Conservation (phyloP, 30 jellyfish, hydroid and myxozoan genomes). For the Aurelia sp. region DNA sequence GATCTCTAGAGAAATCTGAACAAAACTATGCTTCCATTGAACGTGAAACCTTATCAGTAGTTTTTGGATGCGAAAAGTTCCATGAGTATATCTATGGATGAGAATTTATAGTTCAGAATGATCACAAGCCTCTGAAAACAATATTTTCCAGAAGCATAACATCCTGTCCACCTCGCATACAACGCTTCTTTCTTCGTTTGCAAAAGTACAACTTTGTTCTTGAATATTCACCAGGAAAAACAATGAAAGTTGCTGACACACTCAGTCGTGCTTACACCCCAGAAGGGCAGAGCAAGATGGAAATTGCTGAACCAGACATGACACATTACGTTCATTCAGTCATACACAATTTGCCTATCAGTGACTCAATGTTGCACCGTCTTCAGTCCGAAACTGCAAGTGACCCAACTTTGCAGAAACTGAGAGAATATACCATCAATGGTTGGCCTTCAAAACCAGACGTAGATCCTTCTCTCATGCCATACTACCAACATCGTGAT, state of each 20-base stretch:
- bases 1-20: no score
- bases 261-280: slow-evolving; percentile 57
- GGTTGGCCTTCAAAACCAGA: slow-evolving; percentile 53
- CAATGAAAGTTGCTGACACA: slow-evolving; percentile 48
- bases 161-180: slow-evolving; percentile 50
- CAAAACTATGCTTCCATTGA: no score
- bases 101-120: no score
- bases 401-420: slow-evolving; percentile 57
- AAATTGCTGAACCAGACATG: slow-evolving; percentile 48
- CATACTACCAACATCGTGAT: slow-evolving; percentile 57
- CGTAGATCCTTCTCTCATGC: slow-evolving; percentile 28
- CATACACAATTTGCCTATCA: slow-evolving; percentile 17
- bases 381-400: slow-evolving; percentile 47
- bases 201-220: slow-evolving; percentile 50
- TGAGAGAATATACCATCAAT: slow-evolving; percentile 36
- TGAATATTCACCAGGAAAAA: slow-evolving; percentile 49
- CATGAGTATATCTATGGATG: no score
- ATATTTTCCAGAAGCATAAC: slow-evolving; percentile 31
- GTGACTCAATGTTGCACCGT: slow-evolving; percentile 27
- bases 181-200: slow-evolving; percentile 38
- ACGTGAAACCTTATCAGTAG: no score
- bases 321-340: slow-evolving; percentile 14
- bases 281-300: slow-evolving; percentile 23
- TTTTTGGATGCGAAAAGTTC: no score
- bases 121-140: not conserved